Conservation (phyloP, 2,113 vertebrate species). For the Pholis gunnellus region DNA sequence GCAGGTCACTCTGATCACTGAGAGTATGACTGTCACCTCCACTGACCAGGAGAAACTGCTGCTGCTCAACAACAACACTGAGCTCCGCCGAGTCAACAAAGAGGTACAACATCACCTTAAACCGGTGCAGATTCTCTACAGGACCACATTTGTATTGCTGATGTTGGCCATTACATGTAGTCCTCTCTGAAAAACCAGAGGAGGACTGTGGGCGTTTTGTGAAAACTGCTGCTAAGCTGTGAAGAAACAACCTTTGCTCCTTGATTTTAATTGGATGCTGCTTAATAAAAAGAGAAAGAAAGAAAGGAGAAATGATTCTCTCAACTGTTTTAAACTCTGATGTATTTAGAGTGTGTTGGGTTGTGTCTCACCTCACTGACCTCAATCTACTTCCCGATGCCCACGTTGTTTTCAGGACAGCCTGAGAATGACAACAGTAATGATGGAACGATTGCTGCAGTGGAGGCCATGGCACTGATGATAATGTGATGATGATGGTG, state of each 20-base stretch:
- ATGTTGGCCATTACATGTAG: slow-evolving; percentile 55
- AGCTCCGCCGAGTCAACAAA: slow-evolving; percentile 83
- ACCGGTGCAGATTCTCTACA: not conserved
- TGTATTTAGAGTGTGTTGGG: not conserved
- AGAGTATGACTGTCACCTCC: slow-evolving; percentile 86
- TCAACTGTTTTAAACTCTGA: not conserved
- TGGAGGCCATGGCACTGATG: slow-evolving; percentile 10
- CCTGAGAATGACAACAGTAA: not conserved
- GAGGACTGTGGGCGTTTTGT: slow-evolving; percentile 61
- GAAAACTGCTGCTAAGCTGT: slow-evolving; percentile 62
- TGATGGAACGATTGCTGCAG: slow-evolving; percentile 3
- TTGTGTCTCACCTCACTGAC: not conserved
- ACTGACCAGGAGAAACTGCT: slow-evolving; percentile 85
- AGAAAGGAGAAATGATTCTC: not conserved
- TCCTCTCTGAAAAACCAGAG: slow-evolving; percentile 53
- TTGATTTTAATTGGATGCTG: slow-evolving; percentile 35
- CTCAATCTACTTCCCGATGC: slow-evolving; percentile 32
- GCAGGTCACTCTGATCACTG: slow-evolving; percentile 84
- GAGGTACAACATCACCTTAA: slow-evolving; percentile 75
- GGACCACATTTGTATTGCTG: slow-evolving; percentile 40
- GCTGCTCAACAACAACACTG: slow-evolving; percentile 86
- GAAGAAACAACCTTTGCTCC: slow-evolving; percentile 33
- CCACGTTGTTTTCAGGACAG: not conserved
- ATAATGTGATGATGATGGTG: slow-evolving; percentile 42
- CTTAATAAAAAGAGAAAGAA: slow-evolving; percentile 11